phyloP scores from a whole-genome alignment of 2,113 vertebrate genomes.

The Silurus asotus region DNA sequence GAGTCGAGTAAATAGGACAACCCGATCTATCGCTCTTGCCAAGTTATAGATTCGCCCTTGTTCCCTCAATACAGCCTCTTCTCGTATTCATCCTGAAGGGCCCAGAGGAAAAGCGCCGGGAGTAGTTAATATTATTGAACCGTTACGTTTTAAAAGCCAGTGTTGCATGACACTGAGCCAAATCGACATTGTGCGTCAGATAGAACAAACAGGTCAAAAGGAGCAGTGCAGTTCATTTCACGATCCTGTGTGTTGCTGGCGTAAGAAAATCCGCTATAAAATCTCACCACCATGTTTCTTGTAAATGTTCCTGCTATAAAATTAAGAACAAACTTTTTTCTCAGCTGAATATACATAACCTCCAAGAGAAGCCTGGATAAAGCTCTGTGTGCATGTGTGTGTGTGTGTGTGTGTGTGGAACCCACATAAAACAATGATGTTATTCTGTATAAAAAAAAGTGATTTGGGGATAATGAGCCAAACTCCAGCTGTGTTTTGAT shows the following conservation, averaged over 20 bases:
- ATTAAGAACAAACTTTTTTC: constrained; percentile 47
- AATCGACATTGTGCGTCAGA: constrained; percentile 57
- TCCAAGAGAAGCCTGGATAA: constrained; percentile 7
- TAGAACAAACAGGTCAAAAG: constrained; percentile 58
- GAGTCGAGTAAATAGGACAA: constrained; percentile 19
- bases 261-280: constrained; percentile 62
- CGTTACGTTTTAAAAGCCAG: constrained; percentile 62
- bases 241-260: constrained; percentile 49
- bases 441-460: constrained; percentile 31
- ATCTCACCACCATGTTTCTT: constrained; percentile 65
- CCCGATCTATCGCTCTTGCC: constrained; percentile 40
- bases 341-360: constrained; percentile 38
- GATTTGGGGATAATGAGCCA: constrained; percentile 35
- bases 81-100: constrained; percentile 47
- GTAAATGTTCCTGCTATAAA: constrained; percentile 65
- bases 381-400: neutral
- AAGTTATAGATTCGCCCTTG: constrained; percentile 56
- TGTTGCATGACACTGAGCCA: constrained; percentile 59
- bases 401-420: constrained; percentile 19
- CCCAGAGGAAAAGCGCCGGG: constrained; percentile 32
- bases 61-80: constrained; percentile 46
- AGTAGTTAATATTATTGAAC: constrained; percentile 58
- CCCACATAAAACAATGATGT: constrained; percentile 47
- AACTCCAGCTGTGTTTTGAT: constrained; percentile 36
- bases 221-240: constrained; percentile 51